A percentile compares a stretch with the other conserved stretches of the same genome.
phyloP scores from a whole-genome alignment of 2,113 vertebrate genomes.

The Mus musculus region DNA sequence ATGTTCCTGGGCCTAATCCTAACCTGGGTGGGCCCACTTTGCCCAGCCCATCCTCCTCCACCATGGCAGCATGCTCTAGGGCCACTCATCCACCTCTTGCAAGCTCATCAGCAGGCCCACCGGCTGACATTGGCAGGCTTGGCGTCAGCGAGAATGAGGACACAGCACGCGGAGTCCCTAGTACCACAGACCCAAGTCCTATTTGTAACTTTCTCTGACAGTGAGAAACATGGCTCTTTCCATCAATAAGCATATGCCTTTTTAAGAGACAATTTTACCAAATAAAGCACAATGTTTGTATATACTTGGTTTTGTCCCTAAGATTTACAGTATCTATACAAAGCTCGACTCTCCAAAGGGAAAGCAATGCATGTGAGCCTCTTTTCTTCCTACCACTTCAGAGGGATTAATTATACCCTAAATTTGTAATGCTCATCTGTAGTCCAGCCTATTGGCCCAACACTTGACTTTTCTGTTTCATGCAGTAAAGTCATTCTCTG shows the following conservation, averaged over 20 bases:
- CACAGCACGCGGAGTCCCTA: too few relatives aligned
- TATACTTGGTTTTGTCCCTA: background rate
- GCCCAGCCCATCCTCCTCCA: too few relatives aligned
- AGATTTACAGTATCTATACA: constrained; percentile 16
- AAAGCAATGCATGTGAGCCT: background rate
- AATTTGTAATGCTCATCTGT: background rate
- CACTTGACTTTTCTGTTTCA: background rate
- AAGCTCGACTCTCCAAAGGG: constrained; percentile 7
- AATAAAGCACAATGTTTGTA: background rate
- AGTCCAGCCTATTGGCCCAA: background rate
- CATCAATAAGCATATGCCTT: background rate
- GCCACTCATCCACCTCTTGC: too few relatives aligned
- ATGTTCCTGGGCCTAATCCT: too few relatives aligned
- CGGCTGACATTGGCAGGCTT: too few relatives aligned
- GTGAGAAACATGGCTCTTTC: background rate
- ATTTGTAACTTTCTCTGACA: constrained; percentile 26
- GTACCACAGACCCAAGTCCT: background rate
- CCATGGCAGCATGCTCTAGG: too few relatives aligned
- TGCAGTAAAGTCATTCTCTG: constrained; percentile 11
- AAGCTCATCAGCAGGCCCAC: too few relatives aligned
- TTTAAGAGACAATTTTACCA: background rate
- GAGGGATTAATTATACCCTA: background rate
- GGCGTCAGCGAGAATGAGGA: too few relatives aligned
- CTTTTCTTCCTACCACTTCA: background rate
- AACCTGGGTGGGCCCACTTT: too few relatives aligned